Evolutionary conservation across 2,113 vertebrate species (phyloP), one percentile per base, ranked within the genome.

Genomic region (Labrus mixtus): DNA sequence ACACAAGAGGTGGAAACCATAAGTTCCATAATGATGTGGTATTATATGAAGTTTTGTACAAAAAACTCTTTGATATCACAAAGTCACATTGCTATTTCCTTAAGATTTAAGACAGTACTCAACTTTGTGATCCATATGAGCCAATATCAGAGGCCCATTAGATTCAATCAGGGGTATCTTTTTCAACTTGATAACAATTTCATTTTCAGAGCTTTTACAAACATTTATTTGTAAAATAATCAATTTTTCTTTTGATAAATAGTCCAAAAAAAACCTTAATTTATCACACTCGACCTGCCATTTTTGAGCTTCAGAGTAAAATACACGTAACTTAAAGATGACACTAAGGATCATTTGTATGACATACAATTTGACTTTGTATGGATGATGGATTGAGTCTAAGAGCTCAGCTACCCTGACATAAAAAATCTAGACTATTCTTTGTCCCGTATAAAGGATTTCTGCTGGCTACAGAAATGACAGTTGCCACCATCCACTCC

Each of bases 391-490:
- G 33, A 43, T 72, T 46, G 60, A 67, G n/a, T n/a, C n/a, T n/a
- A n/a, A n/a, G 22, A 60, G 53, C 53, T 76, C 48, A 19, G 20
- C 17, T 50, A 20, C 39, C n/a, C 65, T 5, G 8, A 51, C 57
- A 55, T 73, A 62, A 65, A 58, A 9, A 41, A 19, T 65, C 17
- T 36, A 3, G 46, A 4, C 45, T 10, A 19, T 65, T 48, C n/a
- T 64, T 46, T 57, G 48, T 72, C 36, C 70, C 41, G 20, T 36
- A 59, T 39, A 51, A 15, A 37, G 79, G 17, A 86, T 94, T 93
- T 93, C 92, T 94, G 93, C 93, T 90, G 93, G 92, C 90, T 92
- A 86, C 90, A 83, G 93, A 94, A 93, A 90, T 92, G 71, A 81
- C 54, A 73, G 56, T 22, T 8, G 11, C 60, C 64, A 66, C 6